Conservation (phyloP, 2,113 vertebrate genomes). For the Mormyrus iriodes region DNA sequence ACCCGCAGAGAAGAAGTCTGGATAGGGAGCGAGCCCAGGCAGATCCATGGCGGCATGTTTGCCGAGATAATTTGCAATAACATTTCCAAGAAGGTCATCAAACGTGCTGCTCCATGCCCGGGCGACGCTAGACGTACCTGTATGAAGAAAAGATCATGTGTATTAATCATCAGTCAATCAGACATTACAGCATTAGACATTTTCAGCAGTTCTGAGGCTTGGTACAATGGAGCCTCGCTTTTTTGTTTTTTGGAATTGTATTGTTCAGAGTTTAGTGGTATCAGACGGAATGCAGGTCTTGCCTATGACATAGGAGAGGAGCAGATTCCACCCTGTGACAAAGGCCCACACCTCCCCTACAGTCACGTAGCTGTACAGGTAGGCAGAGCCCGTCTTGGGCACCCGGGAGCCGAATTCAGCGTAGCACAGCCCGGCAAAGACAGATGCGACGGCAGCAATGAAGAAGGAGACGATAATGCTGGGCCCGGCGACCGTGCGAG, state of each 20-base stretch:
- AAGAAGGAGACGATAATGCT: constrained; percentile 78
- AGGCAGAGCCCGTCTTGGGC: constrained; percentile 75
- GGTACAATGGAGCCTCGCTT: background rate
- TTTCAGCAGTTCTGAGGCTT: background rate
- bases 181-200: background rate
- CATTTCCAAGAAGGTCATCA: constrained; percentile 68
- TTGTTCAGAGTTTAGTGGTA: background rate
- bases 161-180: background rate
- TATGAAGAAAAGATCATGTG: background rate
- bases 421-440: constrained; percentile 75
- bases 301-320: constrained; percentile 78
- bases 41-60: constrained; percentile 49
- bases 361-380: constrained; percentile 79
- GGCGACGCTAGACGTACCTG: constrained; percentile 76
- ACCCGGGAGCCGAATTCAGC: constrained; percentile 71
- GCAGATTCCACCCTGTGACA: constrained; percentile 75
- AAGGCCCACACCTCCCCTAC: constrained; percentile 78
- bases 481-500: constrained; percentile 63
- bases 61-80: constrained; percentile 59
- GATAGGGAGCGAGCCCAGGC: constrained; percentile 69
- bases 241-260: background rate
- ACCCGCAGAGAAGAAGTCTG: constrained; percentile 69
- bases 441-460: constrained; percentile 69
- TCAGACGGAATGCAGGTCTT: constrained; percentile 28
- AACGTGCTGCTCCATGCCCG: constrained; percentile 78